Evolutionary conservation across 2,113 vertebrate genomes (phyloP).

Genomic region (Bubalus kerabau): DNA sequence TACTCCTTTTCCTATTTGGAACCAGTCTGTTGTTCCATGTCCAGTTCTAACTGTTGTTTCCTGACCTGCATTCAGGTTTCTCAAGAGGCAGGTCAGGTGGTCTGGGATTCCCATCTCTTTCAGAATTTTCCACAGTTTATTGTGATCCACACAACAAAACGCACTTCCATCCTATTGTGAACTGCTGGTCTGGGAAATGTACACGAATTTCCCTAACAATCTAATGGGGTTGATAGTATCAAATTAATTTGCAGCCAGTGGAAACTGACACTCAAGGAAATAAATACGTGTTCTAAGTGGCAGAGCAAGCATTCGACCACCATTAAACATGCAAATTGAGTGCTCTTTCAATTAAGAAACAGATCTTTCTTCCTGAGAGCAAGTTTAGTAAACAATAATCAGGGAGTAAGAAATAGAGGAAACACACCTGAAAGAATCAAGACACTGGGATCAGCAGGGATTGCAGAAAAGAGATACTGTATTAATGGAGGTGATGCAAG

Average conservation of each 20-base stretch:
- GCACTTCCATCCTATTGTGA: background rate
- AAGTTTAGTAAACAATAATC: background rate
- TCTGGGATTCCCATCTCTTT: too few relatives aligned
- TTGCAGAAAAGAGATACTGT: background rate
- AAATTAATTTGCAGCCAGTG: background rate
- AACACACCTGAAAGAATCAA: background rate
- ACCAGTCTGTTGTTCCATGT: too few relatives aligned
- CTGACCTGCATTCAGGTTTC: too few relatives aligned
- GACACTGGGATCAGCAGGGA: background rate
- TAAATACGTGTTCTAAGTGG: background rate
- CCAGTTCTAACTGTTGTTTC: too few relatives aligned
- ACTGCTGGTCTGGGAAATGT: background rate
- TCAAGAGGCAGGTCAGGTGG: too few relatives aligned
- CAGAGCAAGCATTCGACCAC: background rate
- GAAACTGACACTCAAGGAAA: constrained; percentile 33
- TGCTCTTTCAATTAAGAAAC: background rate
- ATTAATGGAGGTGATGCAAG: background rate
- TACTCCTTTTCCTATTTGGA: too few relatives aligned
- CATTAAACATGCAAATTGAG: background rate
- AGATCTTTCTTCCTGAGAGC: background rate
- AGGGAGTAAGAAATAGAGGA: background rate
- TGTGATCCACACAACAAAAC: background rate
- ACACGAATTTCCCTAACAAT: background rate
- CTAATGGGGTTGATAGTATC: background rate
- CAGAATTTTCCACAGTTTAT: too few relatives aligned